Evolutionary conservation across 2,888 invertebrate genomes (phyloP), one percentile per base, ranked within the genome.

Genomic region (Callyntrura sp.): DNA sequence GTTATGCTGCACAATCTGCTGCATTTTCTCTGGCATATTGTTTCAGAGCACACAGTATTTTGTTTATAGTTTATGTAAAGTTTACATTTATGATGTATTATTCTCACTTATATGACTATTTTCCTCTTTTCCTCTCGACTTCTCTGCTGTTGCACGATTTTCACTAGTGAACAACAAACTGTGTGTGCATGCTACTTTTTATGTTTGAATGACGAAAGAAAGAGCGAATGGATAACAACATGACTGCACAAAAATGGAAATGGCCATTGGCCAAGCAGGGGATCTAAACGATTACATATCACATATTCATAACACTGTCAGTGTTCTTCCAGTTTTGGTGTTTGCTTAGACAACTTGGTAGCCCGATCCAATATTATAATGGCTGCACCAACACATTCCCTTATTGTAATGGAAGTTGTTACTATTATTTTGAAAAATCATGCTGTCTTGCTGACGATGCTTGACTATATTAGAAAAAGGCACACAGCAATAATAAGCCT

Each of bases 201-300:
- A n/a, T n/a, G 51, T 51, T 11, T 0, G 9, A 1, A 12, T 48
- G 25, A 60, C 55, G 6, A 25, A n/a, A 62, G 45, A 45, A 55
- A n/a, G 14, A 84, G 20, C 43, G 73, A 48, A 70, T 70, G 81
- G 81, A 82, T 48, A 25, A 57, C 70, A 25, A 57, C 70, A 84
- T 57, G 84, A 70, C 84, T 55, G 83, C 51, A 84, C 84, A 55
- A 84, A 84, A 70, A 84, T 84, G 84, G 84, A 70, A 84, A 70
- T 84, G 84, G 84, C 84, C 70, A 84, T 84, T 84, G 70, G 70
- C 84, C 84, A 84, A 84, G 84, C 84, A 84, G 84, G 84, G 84
- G 84, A 70, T 70, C 84, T 73, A 62, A 84, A 70, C 84, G 84
- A 84, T 84, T 84, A 84, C 84, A 84, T 84, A 60, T 51, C 84